phyloP scores from a whole-genome alignment of 2,888 invertebrate genomes.

The Sepioteuthis lessoniana region DNA sequence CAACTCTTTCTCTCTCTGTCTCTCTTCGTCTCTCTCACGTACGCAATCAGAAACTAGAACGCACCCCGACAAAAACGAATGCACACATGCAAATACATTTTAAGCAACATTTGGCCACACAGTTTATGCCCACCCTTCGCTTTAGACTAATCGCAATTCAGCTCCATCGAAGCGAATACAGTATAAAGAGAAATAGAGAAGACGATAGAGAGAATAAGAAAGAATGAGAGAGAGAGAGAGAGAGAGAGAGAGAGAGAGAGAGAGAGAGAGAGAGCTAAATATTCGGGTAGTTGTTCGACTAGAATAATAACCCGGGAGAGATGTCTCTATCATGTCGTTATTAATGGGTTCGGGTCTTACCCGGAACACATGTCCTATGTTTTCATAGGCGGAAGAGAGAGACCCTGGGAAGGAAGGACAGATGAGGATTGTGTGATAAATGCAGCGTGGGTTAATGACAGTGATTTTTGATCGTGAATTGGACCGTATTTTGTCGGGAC shows the following conservation, averaged over 20 bases:
- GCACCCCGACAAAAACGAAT: no score
- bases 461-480: neutral
- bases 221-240: no score
- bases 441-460: neutral
- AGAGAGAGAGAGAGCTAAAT: neutral
- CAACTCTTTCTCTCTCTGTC: no score
- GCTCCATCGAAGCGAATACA: neutral
- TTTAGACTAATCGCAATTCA: neutral
- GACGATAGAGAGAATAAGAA: no score
- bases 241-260: no score
- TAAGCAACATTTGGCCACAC: neutral
- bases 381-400: neutral
- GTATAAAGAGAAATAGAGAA: no score
- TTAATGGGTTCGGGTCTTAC: neutral
- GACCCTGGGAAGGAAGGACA: neutral
- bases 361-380: neutral
- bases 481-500: neutral
- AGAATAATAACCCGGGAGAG: neutral
- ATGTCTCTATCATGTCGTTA: neutral
- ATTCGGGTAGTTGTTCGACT: neutral
- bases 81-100: neutral
- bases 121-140: neutral
- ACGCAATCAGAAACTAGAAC: no score
- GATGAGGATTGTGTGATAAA: neutral
- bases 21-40: no score